These are phyloP conservation scores for Chrysogorgia sp. DNA, from an alignment of 92 coral and sea anemone species.

Conservation along the genomic window DNA sequence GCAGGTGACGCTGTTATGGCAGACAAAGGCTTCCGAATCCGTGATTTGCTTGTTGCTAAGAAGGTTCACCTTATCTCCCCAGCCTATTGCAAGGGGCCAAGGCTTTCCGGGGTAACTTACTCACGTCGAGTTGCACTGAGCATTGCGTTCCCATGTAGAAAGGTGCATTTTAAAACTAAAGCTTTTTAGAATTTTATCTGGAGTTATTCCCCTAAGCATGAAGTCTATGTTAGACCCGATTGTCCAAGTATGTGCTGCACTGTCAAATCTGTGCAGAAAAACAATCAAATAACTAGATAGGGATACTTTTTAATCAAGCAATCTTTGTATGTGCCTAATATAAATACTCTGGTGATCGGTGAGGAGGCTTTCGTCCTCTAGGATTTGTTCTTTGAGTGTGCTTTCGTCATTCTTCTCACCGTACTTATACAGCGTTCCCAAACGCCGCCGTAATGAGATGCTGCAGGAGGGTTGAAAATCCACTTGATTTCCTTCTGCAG, in stretches of 20 bases:
- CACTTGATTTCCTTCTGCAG: too few species aligned
- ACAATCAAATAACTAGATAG: constrained; percentile 46
- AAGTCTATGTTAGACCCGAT: constrained; percentile 60
- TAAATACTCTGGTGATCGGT: too few species aligned
- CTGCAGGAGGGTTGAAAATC: too few species aligned
- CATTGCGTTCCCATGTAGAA: constrained; percentile 29
- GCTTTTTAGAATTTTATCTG: constrained; percentile 47
- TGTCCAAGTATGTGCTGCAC: constrained; percentile 49
- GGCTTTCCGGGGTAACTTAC: background rate
- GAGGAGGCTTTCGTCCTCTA: too few species aligned
- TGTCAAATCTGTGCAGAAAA: constrained; percentile 34
- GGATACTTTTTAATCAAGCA: too few species aligned
- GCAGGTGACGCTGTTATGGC: constrained; percentile 72
- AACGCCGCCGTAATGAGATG: too few species aligned
- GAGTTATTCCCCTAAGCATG: constrained; percentile 46
- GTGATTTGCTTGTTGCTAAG: constrained; percentile 59
- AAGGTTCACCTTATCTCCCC: too few species aligned
- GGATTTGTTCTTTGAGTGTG: too few species aligned
- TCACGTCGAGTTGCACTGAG: constrained; percentile 32
- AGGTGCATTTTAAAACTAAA: constrained; percentile 31
- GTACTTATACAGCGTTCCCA: too few species aligned
- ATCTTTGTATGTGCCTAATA: too few species aligned
- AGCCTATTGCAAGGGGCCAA: constrained; percentile 54
- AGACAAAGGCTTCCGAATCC: constrained; percentile 56
- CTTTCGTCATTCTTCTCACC: too few species aligned